These are phyloP conservation scores for Idaea biselata DNA, from an alignment of 2,888 invertebrate species.

Conservation along the genomic window DNA sequence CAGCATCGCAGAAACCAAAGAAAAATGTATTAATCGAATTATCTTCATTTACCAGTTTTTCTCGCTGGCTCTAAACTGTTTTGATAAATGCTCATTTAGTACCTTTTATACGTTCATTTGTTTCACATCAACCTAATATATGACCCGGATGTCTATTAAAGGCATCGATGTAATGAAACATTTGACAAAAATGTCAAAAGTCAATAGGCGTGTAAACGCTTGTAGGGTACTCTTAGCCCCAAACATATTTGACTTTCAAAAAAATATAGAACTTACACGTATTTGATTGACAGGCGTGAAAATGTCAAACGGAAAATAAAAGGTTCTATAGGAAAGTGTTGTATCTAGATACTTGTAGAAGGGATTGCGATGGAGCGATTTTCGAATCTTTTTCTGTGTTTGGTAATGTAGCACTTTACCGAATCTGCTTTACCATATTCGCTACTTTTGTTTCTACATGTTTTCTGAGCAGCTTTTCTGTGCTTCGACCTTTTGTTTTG, in stretches of 20 bases:
- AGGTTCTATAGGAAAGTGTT: not conserved
- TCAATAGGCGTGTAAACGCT: not conserved
- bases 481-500: not conserved
- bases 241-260: not conserved
- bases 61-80: not conserved
- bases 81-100: not conserved
- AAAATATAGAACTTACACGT: not conserved
- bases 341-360: not conserved
- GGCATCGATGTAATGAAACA: not conserved
- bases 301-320: not conserved
- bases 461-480: not conserved
- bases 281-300: constrained; percentile 1
- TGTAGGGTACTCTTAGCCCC: not conserved
- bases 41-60: too few species aligned
- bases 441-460: not conserved
- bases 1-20: too few species aligned
- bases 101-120: not conserved
- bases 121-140: too few species aligned
- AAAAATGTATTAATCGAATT: too few species aligned
- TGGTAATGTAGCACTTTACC: not conserved
- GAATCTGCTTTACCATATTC: not conserved
- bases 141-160: not conserved
- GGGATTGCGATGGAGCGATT: not conserved
- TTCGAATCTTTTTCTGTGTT: not conserved
- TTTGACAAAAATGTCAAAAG: not conserved